A percentile compares a stretch with the other conserved stretches of the same genome.
Evolutionary conservation across 2,113 vertebrate species (phyloP).

Genomic region (Halcyon senegalensis): DNA sequence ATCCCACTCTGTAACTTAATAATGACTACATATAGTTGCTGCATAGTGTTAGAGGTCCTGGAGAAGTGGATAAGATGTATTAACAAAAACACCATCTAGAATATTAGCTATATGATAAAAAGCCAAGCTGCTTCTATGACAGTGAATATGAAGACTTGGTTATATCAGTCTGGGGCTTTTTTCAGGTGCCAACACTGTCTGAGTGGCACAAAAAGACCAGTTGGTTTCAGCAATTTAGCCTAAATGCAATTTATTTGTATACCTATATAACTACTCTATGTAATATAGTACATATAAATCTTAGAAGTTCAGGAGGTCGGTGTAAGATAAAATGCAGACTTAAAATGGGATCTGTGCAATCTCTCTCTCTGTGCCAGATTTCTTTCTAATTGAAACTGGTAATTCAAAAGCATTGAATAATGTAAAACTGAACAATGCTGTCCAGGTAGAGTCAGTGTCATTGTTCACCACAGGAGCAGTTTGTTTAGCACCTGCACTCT

Average conservation of each 20-base stretch:
- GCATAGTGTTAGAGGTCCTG: background rate
- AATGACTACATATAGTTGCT: background rate
- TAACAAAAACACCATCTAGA: background rate
- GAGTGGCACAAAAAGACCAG: background rate
- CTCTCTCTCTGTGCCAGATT: background rate
- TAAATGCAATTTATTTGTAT: background rate
- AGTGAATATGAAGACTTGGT: rapidly evolving
- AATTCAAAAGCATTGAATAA: background rate
- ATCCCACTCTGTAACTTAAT: background rate
- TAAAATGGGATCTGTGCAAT: background rate
- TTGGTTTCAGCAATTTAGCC: background rate
- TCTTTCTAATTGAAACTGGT: background rate
- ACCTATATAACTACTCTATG: background rate
- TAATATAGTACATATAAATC: background rate
- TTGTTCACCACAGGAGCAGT: background rate
- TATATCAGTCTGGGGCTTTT: background rate
- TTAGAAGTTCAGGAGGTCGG: background rate
- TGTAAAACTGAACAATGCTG: background rate
- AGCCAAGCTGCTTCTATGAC: background rate
- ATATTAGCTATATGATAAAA: background rate
- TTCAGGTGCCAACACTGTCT: background rate
- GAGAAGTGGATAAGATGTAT: background rate
- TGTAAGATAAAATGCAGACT: background rate
- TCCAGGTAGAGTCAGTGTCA: background rate
- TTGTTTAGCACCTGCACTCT: background rate